Evolutionary conservation across 2,797 vertebrate genomes (phyloP).

Genomic region (Linurgus olivaceus): DNA sequence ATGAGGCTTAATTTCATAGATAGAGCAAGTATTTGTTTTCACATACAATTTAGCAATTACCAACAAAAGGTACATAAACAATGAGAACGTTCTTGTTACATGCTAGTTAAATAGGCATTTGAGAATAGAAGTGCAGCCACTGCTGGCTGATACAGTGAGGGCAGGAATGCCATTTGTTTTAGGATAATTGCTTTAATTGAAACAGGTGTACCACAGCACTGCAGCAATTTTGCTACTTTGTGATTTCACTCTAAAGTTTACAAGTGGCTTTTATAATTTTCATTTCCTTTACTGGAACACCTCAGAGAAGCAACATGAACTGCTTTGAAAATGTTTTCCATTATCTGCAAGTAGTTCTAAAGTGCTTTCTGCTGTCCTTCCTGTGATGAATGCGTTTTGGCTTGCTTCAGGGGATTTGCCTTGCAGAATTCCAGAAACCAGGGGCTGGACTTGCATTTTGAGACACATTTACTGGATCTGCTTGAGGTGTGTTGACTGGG

Average conservation of each 20-base stretch:
- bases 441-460: background rate
- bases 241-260: slow-evolving; percentile 5
- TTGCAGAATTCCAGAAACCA: slow-evolving; percentile 21
- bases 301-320: slow-evolving; percentile 20
- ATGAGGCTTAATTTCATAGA: background rate
- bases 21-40: background rate
- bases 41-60: background rate
- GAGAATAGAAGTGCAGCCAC: background rate
- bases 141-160: background rate
- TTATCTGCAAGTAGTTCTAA: slow-evolving; percentile 52
- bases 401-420: slow-evolving; percentile 37
- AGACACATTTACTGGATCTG: background rate
- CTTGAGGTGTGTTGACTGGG: background rate
- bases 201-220: background rate
- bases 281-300: slow-evolving; percentile 41
- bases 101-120: background rate
- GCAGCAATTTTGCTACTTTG: background rate
- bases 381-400: background rate
- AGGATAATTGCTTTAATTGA: slow-evolving; percentile 33
- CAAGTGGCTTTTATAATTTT: slow-evolving; percentile 37
- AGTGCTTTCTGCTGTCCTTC: slow-evolving; percentile 49
- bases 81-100: background rate
- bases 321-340: slow-evolving; percentile 43
- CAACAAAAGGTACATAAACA: background rate
- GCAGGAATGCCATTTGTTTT: background rate